phyloP scores from a whole-genome alignment of 2,888 invertebrate species.

The Phania funesta region DNA sequence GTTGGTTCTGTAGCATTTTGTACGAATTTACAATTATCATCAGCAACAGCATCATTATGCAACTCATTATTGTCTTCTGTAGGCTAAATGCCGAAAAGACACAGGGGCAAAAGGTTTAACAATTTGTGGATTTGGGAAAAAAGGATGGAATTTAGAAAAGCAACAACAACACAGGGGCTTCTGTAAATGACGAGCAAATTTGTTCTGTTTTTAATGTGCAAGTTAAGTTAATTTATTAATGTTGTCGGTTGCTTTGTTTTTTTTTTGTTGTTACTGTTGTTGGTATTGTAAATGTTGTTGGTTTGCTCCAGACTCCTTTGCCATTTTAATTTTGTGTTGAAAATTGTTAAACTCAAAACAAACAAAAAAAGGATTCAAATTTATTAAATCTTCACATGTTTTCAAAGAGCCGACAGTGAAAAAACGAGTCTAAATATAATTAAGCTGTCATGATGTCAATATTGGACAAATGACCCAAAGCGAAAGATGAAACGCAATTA shows the following conservation, averaged over 20 bases:
- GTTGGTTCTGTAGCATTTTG: constrained; percentile 33
- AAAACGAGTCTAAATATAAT: neutral
- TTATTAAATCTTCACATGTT: constrained; percentile 19
- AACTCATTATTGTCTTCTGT: constrained; percentile 28
- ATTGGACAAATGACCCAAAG: neutral
- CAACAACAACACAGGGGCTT: neutral
- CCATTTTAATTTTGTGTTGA: neutral
- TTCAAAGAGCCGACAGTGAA: neutral
- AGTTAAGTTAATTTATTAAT: constrained; percentile 11
- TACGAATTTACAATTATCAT: constrained; percentile 59
- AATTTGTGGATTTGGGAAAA: neutral
- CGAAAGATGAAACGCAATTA: no score
- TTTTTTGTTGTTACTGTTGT: neutral
- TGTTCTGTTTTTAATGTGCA: constrained; percentile 35
- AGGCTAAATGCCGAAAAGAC: constrained; percentile 50
- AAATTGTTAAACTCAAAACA: neutral
- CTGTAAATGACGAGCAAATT: constrained; percentile 2
- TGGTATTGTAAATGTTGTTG: neutral
- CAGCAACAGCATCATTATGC: constrained; percentile 16
- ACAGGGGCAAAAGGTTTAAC: neutral
- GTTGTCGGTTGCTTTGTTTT: neutral
- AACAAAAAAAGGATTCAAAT: neutral
- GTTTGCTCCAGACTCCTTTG: neutral
- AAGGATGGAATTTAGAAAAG: neutral
- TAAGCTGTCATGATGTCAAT: constrained; percentile 14